Conservation (phyloP, 2,888 invertebrate genomes). For the Danaus chrysippus region DNA sequence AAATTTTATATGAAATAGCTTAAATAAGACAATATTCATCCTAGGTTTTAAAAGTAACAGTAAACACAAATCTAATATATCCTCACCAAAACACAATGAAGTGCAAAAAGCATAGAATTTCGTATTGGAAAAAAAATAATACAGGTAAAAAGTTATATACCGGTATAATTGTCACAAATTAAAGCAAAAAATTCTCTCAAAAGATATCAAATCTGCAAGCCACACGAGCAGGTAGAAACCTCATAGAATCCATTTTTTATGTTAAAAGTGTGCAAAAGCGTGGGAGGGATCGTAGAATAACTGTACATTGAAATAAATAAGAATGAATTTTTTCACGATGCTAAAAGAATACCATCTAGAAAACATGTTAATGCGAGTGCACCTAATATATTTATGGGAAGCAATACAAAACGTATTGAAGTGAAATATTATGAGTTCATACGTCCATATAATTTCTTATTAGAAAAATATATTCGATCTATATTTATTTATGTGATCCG, state of each 20-base stretch:
- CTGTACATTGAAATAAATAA: slow-evolving; percentile 47
- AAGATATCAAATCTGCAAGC: slow-evolving; percentile 79
- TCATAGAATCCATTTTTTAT: slow-evolving; percentile 64
- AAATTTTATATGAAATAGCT: neutral
- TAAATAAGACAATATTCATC: no score
- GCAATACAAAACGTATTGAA: neutral
- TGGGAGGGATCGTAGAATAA: slow-evolving; percentile 69
- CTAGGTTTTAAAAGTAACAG: slow-evolving; percentile 45
- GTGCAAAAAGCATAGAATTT: slow-evolving; percentile 64
- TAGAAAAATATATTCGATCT: neutral
- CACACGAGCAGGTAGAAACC: slow-evolving; percentile 77
- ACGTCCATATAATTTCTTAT: neutral
- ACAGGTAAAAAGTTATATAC: slow-evolving; percentile 79
- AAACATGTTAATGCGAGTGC: no score
- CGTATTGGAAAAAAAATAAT: slow-evolving; percentile 59
- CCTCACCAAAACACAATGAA: slow-evolving; percentile 64
- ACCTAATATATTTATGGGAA: no score
- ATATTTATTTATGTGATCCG: neutral
- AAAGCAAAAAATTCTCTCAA: slow-evolving; percentile 74
- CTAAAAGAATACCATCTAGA: no score
- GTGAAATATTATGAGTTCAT: neutral
- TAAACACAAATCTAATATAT: slow-evolving; percentile 53
- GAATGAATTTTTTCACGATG: neutral
- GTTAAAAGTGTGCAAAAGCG: slow-evolving; percentile 73
- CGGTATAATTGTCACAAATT: slow-evolving; percentile 80